Evolutionary conservation across 2,113 vertebrate genomes (phyloP).

Genomic region (Onychostoma macrolepis): DNA sequence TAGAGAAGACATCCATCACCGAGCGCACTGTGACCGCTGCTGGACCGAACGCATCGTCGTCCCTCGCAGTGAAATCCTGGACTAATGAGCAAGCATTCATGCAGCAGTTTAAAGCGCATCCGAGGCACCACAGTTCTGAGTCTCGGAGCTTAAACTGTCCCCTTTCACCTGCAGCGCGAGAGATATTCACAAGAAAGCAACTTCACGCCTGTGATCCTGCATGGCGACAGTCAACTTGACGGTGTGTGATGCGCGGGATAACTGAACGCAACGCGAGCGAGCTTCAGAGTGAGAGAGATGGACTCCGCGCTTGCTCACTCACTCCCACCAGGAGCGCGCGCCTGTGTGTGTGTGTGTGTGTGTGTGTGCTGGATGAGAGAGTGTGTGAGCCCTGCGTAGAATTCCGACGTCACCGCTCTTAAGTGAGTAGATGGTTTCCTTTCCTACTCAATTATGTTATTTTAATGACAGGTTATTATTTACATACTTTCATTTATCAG

Average conservation of each 20-base stretch:
- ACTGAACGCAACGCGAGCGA: conserved; percentile 25
- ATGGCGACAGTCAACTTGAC: conserved; percentile 29
- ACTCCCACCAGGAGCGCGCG: conserved; percentile 64
- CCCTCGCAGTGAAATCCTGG: conserved; percentile 49
- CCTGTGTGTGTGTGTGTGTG: conserved; percentile 33
- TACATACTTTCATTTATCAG: background rate
- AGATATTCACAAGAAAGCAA: conserved; percentile 54
- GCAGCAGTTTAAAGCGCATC: conserved; percentile 63
- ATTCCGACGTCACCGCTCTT: conserved; percentile 57
- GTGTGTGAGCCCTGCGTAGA: conserved; percentile 48
- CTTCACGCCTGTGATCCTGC: conserved; percentile 15
- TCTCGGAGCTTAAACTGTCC: conserved; percentile 51
- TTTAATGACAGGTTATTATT: background rate
- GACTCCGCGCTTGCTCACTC: conserved; percentile 67
- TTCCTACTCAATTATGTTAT: background rate
- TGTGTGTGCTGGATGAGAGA: conserved; percentile 36
- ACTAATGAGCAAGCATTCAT: conserved; percentile 59
- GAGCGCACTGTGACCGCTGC: conserved; percentile 53
- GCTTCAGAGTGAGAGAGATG: conserved; percentile 50
- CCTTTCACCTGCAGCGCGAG: conserved; percentile 47
- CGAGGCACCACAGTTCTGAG: conserved; percentile 59
- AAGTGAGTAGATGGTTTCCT: background rate
- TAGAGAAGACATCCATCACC: conserved; percentile 53
- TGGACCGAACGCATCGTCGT: conserved; percentile 65
- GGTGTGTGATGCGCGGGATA: conserved; percentile 11